A percentile compares a stretch with the other conserved stretches of the same genome.
Evolutionary conservation across 2,113 vertebrate genomes (phyloP).

Genomic region (Oryzias celebensis): DNA sequence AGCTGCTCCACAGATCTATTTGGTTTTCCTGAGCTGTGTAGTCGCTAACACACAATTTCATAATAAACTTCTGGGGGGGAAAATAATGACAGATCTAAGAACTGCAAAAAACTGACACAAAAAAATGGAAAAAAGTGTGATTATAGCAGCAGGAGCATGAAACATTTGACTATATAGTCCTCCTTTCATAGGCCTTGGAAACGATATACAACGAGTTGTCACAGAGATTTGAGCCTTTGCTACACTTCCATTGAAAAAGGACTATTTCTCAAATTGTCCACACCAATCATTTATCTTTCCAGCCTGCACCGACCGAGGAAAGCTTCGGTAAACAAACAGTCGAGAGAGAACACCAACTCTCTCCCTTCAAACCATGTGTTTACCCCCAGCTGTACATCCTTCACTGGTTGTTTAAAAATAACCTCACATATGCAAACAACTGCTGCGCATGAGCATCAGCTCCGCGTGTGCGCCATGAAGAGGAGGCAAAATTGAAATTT

Average conservation of each 20-base stretch:
- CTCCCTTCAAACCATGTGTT: conserved; percentile 64
- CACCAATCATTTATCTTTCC: conserved; percentile 58
- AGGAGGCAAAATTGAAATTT: conserved; percentile 25
- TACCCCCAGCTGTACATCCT: conserved; percentile 71
- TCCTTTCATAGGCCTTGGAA: too few relatives aligned
- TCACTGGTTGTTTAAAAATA: conserved; percentile 68
- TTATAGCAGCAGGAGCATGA: conserved; percentile 1
- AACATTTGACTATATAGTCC: too few relatives aligned
- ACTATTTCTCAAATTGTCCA: conserved; percentile 48
- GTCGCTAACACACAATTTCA: too few relatives aligned
- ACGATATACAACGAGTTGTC: too few relatives aligned
- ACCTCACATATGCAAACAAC: conserved; percentile 66
- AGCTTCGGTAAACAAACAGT: conserved; percentile 67
- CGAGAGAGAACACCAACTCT: conserved; percentile 56
- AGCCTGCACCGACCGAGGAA: conserved; percentile 35
- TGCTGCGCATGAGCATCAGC: conserved; percentile 38
- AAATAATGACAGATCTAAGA: conserved; percentile 3
- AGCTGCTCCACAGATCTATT: conserved; percentile 61
- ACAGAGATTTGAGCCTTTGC: too few relatives aligned
- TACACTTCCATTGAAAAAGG: conserved; percentile 48
- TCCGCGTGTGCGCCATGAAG: conserved; percentile 9
- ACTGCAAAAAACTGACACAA: not conserved
- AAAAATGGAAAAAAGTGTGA: not conserved
- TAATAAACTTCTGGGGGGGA: too few relatives aligned
- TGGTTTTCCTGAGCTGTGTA: conserved; percentile 4